Evolutionary conservation across 1,140 invertebrate genomes (phyloP).

Genomic region (Rhopalosiphum maidis): DNA sequence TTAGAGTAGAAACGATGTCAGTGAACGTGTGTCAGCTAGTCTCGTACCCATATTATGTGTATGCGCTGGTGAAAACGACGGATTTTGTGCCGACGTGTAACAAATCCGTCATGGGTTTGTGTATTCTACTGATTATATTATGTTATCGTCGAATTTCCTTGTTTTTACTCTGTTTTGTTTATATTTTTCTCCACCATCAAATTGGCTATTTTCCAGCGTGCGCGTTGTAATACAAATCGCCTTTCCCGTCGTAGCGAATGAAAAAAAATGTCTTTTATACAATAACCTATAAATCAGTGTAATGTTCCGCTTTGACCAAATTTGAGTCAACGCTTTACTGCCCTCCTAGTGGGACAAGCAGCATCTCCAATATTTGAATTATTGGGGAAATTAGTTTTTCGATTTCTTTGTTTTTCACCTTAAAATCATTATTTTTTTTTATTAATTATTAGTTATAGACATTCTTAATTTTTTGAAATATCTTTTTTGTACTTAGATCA

Average conservation of each 20-base stretch:
- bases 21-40: neutral
- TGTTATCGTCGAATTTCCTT: neutral
- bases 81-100: neutral
- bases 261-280: neutral
- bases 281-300: neutral
- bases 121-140: neutral
- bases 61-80: neutral
- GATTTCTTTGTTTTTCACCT: too few relatives aligned
- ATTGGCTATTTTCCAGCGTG: neutral
- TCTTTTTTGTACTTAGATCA: too few relatives aligned
- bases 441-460: too few relatives aligned
- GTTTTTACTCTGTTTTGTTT: neutral
- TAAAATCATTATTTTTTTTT: too few relatives aligned
- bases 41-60: neutral
- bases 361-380: too few relatives aligned
- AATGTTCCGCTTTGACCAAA: neutral
- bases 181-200: neutral
- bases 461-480: too few relatives aligned
- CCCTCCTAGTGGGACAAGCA: too few relatives aligned
- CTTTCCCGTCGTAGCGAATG: neutral
- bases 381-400: too few relatives aligned
- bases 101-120: neutral
- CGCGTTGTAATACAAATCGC: neutral
- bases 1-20: neutral
- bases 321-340: too few relatives aligned